Base-by-base conservation (phyloP, 64 coral and sea anemone species). In the Pocillopora verrucosa region DNA sequence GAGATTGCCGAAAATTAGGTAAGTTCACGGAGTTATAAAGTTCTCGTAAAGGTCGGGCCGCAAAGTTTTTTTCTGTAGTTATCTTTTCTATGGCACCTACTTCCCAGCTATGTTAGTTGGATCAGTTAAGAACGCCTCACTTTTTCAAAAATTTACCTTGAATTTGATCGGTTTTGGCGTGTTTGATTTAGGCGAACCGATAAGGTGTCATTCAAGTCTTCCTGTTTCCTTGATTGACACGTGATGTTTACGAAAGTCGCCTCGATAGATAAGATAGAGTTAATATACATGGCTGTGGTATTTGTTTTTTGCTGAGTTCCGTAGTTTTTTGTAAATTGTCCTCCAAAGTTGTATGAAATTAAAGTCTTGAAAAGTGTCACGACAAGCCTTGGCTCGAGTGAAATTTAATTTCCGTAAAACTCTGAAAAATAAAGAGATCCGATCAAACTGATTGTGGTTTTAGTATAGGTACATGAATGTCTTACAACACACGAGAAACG, bases 21-120 rank as follows among this genome's bases (percentile, higher is more conserved):
- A 74, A 74, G 72, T 74, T 74, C 72, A 34, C 34, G 72, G 72
- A 74, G 72, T 74, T 74, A 74, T 74, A 74, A 74, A 74, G 72
- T 74, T 74, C 34, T 74, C 24, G 72, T 34, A 34, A 74, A 74
- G 25, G 72, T 35, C 72, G 72, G 72, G 72, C 72, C 72, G 72
- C 72, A 74, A 74, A 74, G 72, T 36, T 74, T 74, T 74, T 74
- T 74, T 74, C 72, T 74, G 72, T 74, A 74, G 72, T 74, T 74
- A 34, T 24, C 72, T 74, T 74, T 74, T 74, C 72, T 74, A 74
- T 74, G 24, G 72, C 72, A 74, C 25, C 72, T 74, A 74, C 72
- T 36, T 74, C 25, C 26, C 35, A 74, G 72, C 72, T 30, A 74
- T 74, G 62, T n/a, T n/a, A n/a, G n/a, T n/a, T n/a, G n/a, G n/a